Conservation (phyloP, 2,797 vertebrate genomes). For the Mus minutoides region DNA sequence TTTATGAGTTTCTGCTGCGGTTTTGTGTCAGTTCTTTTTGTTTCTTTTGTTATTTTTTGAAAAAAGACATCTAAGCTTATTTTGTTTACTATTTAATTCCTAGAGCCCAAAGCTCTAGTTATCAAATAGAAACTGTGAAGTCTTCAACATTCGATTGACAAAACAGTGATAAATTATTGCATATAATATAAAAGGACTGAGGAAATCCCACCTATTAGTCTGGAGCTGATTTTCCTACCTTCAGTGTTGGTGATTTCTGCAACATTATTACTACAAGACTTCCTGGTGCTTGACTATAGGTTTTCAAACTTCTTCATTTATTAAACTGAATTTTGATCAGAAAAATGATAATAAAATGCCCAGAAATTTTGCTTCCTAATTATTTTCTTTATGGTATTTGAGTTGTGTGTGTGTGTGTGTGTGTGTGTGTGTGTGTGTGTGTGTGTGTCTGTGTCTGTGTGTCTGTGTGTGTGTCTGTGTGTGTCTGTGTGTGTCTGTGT, state of each 20-base stretch:
- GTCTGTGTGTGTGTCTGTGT: no score
- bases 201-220: no score
- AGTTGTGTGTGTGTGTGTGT: not conserved
- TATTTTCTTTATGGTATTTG: not conserved
- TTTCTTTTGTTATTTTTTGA: not conserved
- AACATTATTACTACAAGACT: not conserved
- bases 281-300: not conserved
- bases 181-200: not conserved
- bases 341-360: not conserved
- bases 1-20: no score
- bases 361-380: not conserved
- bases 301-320: not conserved
- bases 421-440: no score
- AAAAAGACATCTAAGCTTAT: not conserved
- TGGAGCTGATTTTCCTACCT: not conserved
- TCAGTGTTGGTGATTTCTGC: not conserved
- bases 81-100: not conserved
- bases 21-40: not conserved
- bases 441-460: no score
- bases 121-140: not conserved
- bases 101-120: not conserved
- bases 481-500: no score
- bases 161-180: not conserved
- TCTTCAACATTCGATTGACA: not conserved
- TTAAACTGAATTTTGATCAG: not conserved